These are phyloP conservation scores for Myotis myotis DNA, from an alignment of 2,797 vertebrate species.

Conservation along the genomic window DNA sequence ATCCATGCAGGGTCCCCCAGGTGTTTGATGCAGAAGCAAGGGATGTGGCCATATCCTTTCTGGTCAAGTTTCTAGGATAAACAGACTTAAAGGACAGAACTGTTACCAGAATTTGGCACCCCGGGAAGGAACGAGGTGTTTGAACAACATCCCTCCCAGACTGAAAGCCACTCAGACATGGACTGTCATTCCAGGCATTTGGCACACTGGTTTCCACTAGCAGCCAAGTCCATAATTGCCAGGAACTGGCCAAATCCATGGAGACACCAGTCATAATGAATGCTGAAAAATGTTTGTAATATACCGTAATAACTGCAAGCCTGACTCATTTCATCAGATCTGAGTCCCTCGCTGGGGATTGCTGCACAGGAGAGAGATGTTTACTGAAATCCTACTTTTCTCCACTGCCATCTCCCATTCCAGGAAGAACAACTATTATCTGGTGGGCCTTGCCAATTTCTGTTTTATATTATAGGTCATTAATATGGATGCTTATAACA, in stretches of 20 bases:
- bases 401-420: neutral
- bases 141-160: slow-evolving; percentile 46
- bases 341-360: slow-evolving; percentile 41
- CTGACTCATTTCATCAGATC: slow-evolving; percentile 63
- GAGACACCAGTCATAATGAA: slow-evolving; percentile 66
- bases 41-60: slow-evolving; percentile 24
- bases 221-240: slow-evolving; percentile 69
- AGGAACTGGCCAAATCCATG: slow-evolving; percentile 63
- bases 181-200: slow-evolving; percentile 25
- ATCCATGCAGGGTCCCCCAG: neutral
- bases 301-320: slow-evolving; percentile 50
- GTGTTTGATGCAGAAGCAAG: neutral
- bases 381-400: slow-evolving; percentile 60
- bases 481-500: slow-evolving; percentile 49
- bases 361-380: slow-evolving; percentile 44
- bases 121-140: neutral
- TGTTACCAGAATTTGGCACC: slow-evolving; percentile 8
- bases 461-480: slow-evolving; percentile 44
- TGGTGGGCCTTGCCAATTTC: neutral
- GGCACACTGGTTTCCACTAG: slow-evolving; percentile 26
- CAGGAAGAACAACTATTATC: slow-evolving; percentile 49
- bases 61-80: slow-evolving; percentile 52
- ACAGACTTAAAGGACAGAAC: slow-evolving; percentile 40
- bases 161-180: slow-evolving; percentile 16
- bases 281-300: slow-evolving; percentile 64